Conservation (phyloP, 37 sponge, comb jelly and placozoan genomes). For the Geodia barretti region DNA sequence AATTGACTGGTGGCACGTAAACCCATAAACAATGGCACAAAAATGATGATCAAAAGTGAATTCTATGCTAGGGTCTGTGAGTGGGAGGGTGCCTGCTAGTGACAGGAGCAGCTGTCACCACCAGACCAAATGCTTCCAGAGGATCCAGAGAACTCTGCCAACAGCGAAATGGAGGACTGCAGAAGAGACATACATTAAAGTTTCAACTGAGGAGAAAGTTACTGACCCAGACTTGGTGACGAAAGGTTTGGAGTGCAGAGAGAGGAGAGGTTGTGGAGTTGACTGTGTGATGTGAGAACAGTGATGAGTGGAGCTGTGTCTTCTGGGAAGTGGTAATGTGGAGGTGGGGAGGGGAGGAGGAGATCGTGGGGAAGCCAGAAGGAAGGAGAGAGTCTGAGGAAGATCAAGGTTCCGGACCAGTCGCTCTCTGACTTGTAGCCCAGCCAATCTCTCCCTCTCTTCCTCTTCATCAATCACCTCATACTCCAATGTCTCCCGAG, state of each 20-base stretch:
- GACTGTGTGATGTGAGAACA: background rate
- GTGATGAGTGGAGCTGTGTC: background rate
- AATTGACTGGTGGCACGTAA: no score
- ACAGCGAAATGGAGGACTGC: no score
- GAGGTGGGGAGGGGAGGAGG: background rate
- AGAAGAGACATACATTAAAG: no score
- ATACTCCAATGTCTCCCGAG: constrained; percentile 30
- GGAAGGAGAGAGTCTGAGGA: constrained; percentile 66
- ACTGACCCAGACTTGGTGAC: background rate
- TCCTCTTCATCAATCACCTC: constrained; percentile 72
- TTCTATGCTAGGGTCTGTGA: no score
- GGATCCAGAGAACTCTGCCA: no score
- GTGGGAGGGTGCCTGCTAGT: background rate
- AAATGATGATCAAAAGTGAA: no score
- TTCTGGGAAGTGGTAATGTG: background rate
- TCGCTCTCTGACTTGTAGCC: constrained; percentile 80
- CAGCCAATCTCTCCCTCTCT: constrained; percentile 83
- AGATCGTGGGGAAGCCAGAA: constrained; percentile 23
- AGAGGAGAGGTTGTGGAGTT: background rate
- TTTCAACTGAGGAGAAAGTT: no score
- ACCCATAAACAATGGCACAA: no score
- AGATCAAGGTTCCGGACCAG: constrained; percentile 83
- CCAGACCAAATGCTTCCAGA: background rate
- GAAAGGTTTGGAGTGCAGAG: background rate
- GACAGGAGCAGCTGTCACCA: background rate